Base-by-base conservation (phyloP, 2,888 invertebrate genomes). In the Belgica antarctica region DNA sequence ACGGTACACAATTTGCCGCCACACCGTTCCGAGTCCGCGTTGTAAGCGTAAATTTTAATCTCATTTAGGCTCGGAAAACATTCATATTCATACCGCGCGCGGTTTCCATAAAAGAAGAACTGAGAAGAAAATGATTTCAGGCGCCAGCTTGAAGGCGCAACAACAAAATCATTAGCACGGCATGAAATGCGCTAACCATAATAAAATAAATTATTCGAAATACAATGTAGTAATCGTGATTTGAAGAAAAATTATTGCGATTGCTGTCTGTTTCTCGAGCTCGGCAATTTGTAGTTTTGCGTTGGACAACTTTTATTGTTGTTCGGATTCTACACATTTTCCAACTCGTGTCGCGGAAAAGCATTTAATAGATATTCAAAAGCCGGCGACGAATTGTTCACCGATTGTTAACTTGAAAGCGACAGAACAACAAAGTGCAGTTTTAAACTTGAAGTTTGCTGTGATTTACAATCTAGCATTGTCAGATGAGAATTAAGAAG, bases 401-500 rank as follows among this genome's bases (percentile, higher is more conserved):
- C 5, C 34, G 34, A 31, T 31, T 31, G 34, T 31, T 31, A 31
- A 31, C 7, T 31, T 31, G n/a, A 31, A 31, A 8, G 34, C 34
- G 34, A 31, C 34, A 31, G 5, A 31, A 31, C 7, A 5, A 31
- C 34, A 31, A 31, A 31, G 34, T 31, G 34, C 34, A 31, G 12
- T 5, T 8, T n/a, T 8, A 31, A 31, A 31, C 12, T 31, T 31
- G 34, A 31, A 31, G 34, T 59, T 59, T 25, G n/a, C 10, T 4
- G 15, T 62, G 31, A 61, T 61, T 61, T 61, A 31, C 61, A 61
- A 31, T 61, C 31, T 61, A 10, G 31, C 8, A 27, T 12, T 25
- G 63, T 63, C 62, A 41, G 41, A 22, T n/a, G 19, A 24, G 62
- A 63, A 63, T 36, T 36, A 36, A 36, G 62, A 63, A 63, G 62